Evolutionary conservation across 1,140 invertebrate genomes (phyloP).

Genomic region (Zaprionus kolodkinae): DNA sequence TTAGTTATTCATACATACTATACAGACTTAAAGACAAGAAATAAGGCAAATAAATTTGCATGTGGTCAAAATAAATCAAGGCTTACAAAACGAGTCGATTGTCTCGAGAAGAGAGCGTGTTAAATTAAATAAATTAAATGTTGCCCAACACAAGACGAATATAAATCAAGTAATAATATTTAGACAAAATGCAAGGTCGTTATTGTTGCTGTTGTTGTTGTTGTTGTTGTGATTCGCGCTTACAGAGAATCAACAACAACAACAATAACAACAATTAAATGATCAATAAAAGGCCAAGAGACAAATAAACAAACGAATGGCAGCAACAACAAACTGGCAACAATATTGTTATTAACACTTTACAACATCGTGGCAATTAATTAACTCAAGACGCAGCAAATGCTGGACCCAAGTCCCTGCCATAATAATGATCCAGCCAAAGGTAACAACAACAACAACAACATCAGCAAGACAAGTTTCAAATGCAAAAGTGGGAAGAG

Average conservation of each 20-base stretch:
- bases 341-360: conserved; percentile 62
- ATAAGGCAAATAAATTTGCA: conserved; percentile 9
- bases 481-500: conserved; percentile 60
- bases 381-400: conserved; percentile 57
- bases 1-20: neutral
- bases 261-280: conserved; percentile 52
- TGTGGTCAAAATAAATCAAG: neutral
- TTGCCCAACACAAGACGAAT: conserved; percentile 4
- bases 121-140: conserved; percentile 9
- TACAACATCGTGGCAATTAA: conserved; percentile 73
- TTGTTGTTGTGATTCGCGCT: conserved; percentile 6
- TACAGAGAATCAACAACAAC: conserved; percentile 30
- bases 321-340: conserved; percentile 14
- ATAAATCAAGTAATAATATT: conserved; percentile 15
- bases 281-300: conserved; percentile 46
- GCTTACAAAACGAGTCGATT: conserved; percentile 5
- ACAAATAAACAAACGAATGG: conserved; percentile 28
- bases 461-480: conserved; percentile 51
- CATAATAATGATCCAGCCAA: conserved; percentile 15
- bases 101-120: conserved; percentile 4
- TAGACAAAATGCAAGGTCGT: conserved; percentile 8
- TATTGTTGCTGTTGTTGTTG: neutral
- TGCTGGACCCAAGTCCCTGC: conserved; percentile 2
- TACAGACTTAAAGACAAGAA: neutral
- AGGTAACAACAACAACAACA: conserved; percentile 23